Conservation (phyloP, 1,140 invertebrate species). For the Neodiprion pinetum region DNA sequence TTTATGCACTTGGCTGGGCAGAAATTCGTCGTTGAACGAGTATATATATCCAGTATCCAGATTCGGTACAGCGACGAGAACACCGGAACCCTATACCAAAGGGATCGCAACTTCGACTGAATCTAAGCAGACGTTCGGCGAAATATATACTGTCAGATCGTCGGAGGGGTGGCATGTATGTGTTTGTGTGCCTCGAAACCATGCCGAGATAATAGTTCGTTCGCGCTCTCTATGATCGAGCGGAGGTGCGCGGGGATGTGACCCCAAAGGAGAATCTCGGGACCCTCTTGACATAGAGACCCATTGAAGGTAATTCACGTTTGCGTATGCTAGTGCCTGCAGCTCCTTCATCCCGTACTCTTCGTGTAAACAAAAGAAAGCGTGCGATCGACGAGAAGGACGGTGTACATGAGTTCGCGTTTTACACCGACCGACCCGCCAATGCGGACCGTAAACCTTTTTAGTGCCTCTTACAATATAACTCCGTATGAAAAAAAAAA, state of each 20-base stretch:
- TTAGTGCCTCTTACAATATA: no score
- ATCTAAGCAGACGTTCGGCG: neutral
- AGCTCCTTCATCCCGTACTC: slow-evolving; percentile 11
- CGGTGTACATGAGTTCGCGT: neutral
- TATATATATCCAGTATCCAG: neutral
- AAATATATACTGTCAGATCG: slow-evolving; percentile 3
- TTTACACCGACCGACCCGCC: no score
- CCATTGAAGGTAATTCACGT: slow-evolving; percentile 62
- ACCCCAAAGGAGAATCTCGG: slow-evolving; percentile 35
- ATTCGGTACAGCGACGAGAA: neutral
- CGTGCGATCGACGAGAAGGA: neutral
- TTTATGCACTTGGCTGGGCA: no score
- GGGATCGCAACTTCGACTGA: neutral
- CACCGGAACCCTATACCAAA: neutral
- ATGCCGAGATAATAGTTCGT: slow-evolving; percentile 1
- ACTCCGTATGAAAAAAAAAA: no score
- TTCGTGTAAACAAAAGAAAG: neutral
- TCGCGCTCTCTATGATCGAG: slow-evolving; percentile 28
- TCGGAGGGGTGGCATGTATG: neutral
- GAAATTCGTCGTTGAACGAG: no score
- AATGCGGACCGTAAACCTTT: no score
- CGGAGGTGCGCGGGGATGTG: slow-evolving; percentile 50
- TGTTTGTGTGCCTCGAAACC: neutral
- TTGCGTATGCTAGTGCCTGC: slow-evolving; percentile 56
- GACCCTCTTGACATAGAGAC: slow-evolving; percentile 59